Conservation (phyloP, 2,888 invertebrate genomes). For the Heteromurus nitidus region DNA sequence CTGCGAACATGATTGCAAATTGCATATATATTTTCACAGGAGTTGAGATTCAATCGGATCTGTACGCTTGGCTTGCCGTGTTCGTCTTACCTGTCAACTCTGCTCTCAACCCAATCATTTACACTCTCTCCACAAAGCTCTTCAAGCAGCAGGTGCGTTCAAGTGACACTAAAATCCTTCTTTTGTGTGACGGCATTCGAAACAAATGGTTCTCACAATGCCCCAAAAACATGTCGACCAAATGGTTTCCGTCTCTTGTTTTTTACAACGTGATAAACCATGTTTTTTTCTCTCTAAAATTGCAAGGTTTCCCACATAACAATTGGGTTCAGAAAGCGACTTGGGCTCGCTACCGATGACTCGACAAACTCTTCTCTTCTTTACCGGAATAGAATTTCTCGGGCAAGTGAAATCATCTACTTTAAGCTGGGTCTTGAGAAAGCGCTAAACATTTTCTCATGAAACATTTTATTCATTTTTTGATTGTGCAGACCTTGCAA, state of each 20-base stretch:
- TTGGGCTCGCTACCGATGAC: constrained; percentile 69
- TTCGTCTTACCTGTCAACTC: constrained; percentile 81
- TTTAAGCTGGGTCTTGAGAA: neutral
- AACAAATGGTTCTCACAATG: no score
- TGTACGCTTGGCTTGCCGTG: constrained; percentile 81
- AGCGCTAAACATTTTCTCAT: no score
- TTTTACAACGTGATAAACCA: no score
- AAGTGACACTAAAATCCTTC: neutral
- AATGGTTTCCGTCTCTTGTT: no score
- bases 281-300: neutral
- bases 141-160: constrained; percentile 79
- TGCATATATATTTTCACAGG: constrained; percentile 75
- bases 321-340: constrained; percentile 66
- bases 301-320: constrained; percentile 69
- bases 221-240: no score
- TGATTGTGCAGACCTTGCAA: constrained; percentile 44
- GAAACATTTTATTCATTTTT: no score
- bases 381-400: constrained; percentile 66
- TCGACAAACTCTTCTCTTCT: constrained; percentile 69
- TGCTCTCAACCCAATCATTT: constrained; percentile 80
- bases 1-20: neutral
- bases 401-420: constrained; percentile 47
- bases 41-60: constrained; percentile 77
- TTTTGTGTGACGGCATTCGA: no score
- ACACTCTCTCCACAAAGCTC: constrained; percentile 80